Conservation (phyloP, 2,888 invertebrate species). For the Caenorhabditis sp. region DNA sequence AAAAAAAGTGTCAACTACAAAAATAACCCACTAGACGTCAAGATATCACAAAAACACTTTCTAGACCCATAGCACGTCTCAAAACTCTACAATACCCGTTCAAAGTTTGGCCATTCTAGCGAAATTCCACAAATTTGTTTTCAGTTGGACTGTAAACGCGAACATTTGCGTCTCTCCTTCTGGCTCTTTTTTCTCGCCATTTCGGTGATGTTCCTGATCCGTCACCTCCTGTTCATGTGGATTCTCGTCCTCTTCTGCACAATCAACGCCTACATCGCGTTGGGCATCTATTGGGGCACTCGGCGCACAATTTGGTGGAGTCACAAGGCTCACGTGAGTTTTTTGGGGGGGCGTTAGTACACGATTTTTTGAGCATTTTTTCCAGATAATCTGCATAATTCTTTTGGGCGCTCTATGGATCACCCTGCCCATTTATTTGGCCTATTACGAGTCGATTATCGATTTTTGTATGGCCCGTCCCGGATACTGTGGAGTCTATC, state of each 20-base stretch:
- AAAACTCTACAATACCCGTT: no score
- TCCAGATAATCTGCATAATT: slow-evolving; percentile 15
- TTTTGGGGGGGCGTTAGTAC: no score
- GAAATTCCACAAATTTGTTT: neutral
- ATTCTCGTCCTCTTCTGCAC: slow-evolving; percentile 31
- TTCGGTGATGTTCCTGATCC: slow-evolving; percentile 37
- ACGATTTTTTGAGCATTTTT: neutral
- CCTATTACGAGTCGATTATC: slow-evolving; percentile 15
- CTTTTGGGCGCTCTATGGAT: slow-evolving; percentile 17
- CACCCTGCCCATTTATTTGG: slow-evolving; percentile 20
- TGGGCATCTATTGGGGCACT: slow-evolving; percentile 27
- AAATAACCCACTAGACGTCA: no score
- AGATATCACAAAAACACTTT: no score
- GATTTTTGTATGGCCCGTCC: slow-evolving; percentile 15
- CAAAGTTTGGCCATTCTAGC: no score
- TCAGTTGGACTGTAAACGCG: slow-evolving; percentile 22
- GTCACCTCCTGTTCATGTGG: slow-evolving; percentile 34
- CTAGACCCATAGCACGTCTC: neutral
- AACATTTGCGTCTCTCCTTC: slow-evolving; percentile 27
- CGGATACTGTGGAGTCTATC: neutral
- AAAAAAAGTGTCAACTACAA: no score
- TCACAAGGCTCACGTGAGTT: slow-evolving; percentile 21
- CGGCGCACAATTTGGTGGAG: slow-evolving; percentile 20
- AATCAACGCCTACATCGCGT: slow-evolving; percentile 30
- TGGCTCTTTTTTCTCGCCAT: slow-evolving; percentile 32